Evolutionary conservation across 1,140 invertebrate species (phyloP).

Genomic region (Muscidifurax raptorellus): DNA sequence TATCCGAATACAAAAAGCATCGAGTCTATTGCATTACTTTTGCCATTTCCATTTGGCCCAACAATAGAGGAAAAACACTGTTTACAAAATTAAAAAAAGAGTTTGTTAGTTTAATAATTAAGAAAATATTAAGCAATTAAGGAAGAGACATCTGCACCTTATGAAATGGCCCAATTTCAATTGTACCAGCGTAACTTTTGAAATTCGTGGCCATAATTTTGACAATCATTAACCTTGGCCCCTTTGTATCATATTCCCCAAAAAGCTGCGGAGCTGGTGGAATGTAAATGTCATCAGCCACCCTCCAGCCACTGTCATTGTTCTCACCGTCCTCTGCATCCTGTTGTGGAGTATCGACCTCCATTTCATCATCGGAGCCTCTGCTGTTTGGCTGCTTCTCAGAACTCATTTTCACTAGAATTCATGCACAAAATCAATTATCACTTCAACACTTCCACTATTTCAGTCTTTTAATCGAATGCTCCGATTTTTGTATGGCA

Average conservation of each 20-base stretch:
- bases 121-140: constrained; percentile 4
- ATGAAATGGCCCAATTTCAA: constrained; percentile 89
- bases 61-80: constrained; percentile 97
- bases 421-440: constrained; percentile 15
- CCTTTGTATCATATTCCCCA: constrained; percentile 81
- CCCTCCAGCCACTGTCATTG: constrained; percentile 78
- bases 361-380: constrained; percentile 56
- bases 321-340: constrained; percentile 71
- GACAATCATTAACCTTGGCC: constrained; percentile 91
- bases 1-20: constrained; percentile 99
- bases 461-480: neutral
- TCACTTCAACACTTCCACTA: constrained; percentile 28
- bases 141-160: constrained; percentile 76
- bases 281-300: constrained; percentile 90
- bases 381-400: constrained; percentile 51
- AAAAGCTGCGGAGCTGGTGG: constrained; percentile 87
- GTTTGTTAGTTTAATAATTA: neutral
- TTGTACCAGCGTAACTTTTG: constrained; percentile 95
- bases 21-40: constrained; percentile 99
- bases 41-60: constrained; percentile 99
- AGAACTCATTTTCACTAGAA: constrained; percentile 52
- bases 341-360: constrained; percentile 50
- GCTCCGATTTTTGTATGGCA: neutral
- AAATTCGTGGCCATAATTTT: constrained; percentile 96
- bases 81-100: constrained; percentile 61